Base-by-base conservation (phyloP, 2,888 invertebrate species). In the Anorthoa munda region DNA sequence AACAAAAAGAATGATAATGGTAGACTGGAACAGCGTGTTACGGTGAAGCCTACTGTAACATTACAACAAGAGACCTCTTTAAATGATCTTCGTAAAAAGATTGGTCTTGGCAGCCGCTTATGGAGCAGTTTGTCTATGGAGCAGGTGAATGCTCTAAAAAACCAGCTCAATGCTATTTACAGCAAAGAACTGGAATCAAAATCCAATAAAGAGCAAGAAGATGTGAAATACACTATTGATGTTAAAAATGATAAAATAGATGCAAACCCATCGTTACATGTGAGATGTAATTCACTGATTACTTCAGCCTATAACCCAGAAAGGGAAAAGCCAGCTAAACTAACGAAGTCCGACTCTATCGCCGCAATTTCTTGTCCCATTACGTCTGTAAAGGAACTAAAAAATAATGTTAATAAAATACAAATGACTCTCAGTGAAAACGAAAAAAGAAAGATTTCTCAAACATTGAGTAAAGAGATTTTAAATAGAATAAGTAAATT, bases 121-220 rank as follows among this genome's bases (percentile, higher is more conserved):
- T 98, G 98, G 97, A 98, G 98, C 89, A 98, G 98, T 87, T 94
- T 98, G 59, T 98, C 98, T 1, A 97, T 98, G 94, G 98, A 98
- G 81, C 98, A 98, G 94, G 98, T 98, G 0, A 97, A 97, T 86
- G 97, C 98, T 45, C 95, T 98, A 58, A 98, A 98, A 91, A 97
- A 97, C 85, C 98, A 98, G 90, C 92, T 98, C 0, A 98, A 97
- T 85, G 98, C 98, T 82, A 98, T 98, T 77, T 98, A 98, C 85
- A 97, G 98, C 66, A 97, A 96, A 87, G 97, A 97, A 79, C 91
- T 96, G 31, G 96, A 95, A 86, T 85, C 93, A 11, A 96, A 95
- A 88, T 84, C 92, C 12, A 88, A 82, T 78, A 94, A 93, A 87
- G 94, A 94, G 53, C 83, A 89, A 66, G 95, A 89, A 66, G 95